phyloP scores from a whole-genome alignment of 2,113 vertebrate species.

The Atrichornis clamosus region DNA sequence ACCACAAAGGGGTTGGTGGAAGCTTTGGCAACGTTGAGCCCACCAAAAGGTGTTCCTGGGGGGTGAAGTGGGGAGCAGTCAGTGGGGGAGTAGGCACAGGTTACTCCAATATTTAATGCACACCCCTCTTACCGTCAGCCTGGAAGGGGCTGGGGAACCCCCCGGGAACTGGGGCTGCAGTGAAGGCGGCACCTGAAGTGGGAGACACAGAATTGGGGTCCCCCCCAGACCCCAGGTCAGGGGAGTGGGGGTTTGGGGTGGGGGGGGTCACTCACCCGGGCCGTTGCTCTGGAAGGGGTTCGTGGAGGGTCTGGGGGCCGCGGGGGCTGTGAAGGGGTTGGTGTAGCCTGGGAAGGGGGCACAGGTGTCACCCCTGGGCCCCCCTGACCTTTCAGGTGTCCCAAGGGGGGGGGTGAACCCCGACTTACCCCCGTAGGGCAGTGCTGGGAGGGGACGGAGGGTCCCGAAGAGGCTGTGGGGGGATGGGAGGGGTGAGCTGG shows the following conservation, averaged over 20 bases:
- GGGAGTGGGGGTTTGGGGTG: too few species aligned
- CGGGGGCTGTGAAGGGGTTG: background rate
- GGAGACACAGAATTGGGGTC: background rate
- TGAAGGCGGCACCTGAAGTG: background rate
- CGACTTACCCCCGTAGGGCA: background rate
- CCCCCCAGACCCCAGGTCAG: accelerated
- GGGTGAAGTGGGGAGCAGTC: background rate
- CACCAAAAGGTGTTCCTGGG: background rate
- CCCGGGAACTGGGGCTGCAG: background rate
- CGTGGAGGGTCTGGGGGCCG: background rate
- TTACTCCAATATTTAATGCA: too few species aligned
- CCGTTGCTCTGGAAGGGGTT: background rate
- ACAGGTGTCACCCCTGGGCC: background rate
- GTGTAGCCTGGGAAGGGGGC: background rate
- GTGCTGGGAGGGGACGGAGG: background rate
- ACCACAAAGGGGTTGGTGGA: background rate
- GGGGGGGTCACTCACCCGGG: background rate
- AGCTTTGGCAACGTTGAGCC: background rate
- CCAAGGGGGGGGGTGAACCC: background rate
- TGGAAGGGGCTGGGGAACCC: background rate
- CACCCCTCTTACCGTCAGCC: background rate
- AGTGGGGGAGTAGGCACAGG: background rate
- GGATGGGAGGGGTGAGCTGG: background rate
- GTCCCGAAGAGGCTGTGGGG: background rate
- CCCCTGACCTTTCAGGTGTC: too few species aligned